Evolutionary conservation across 2,888 invertebrate genomes (phyloP), one percentile per base, ranked within the genome.

Genomic region (Lampropteryx suffumata): DNA sequence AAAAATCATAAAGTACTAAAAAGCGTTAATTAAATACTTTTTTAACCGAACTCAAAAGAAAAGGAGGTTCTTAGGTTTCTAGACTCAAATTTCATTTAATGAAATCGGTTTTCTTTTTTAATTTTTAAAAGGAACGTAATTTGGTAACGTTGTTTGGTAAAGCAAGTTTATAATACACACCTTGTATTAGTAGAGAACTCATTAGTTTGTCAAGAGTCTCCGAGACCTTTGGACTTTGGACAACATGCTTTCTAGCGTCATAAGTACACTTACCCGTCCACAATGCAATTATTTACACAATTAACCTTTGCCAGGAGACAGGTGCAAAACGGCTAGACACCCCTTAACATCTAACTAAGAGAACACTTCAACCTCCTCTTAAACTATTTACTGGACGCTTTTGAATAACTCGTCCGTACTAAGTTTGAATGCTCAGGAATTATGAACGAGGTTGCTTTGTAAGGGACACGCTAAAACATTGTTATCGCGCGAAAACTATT

Each of bases 241-340:
- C 40, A 34, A 28, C 21, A 46, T 34, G 26, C 48, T 52, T 40
- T 30, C 41, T 36, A 45, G 32, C 28, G 29, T 24, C 28, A 13
- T 37, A 33, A 44, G 36, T 33, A 40, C 43, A 39, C 44, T 42
- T 28, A 32, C 21, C 37, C 37, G 42, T 43, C 54, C 46, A 74
- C 71, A 65, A 69, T 71, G 75, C 78, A 79, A 80, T 84, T 84
- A 84, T 79, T 79, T 73, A 76, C 77, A 80, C 80, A 79, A 82
- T 82, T 82, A 82, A 76, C 63, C 64, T 52, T 54, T 55, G 62
- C 69, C 62, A 21, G 62, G 7, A 73, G 76, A 71, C 83, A 82
- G 82, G 82, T 81, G 62, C 54, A 45, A 50, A 58, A 26, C 42
- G 54, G 43, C 39, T 46, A 52, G 36, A 53, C 53, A 48, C 34